phyloP scores from a whole-genome alignment of 2,113 vertebrate species.

The Bubo bubo region DNA sequence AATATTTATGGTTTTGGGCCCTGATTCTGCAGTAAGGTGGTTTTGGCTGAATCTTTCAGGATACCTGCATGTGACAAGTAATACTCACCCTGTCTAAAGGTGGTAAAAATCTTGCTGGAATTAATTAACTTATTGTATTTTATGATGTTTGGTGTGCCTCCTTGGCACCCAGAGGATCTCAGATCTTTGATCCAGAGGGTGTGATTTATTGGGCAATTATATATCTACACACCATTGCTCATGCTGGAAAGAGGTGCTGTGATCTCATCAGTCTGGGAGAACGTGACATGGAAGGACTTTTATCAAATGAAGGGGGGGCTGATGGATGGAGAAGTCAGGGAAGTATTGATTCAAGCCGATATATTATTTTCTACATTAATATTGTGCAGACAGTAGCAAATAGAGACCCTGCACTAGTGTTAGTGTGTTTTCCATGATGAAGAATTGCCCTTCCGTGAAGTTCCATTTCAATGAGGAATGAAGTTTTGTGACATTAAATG shows the following conservation, averaged over 20 bases:
- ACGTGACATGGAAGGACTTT: conserved; percentile 36
- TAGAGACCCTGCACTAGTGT: neutral
- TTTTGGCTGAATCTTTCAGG: neutral
- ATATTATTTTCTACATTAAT: conserved; percentile 60
- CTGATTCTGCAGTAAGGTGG: neutral
- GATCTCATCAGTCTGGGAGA: conserved; percentile 45
- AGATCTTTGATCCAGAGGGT: conserved; percentile 9
- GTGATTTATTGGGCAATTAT: conserved; percentile 56
- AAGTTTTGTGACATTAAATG: neutral
- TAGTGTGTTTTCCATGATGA: neutral
- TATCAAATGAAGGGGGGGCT: conserved; percentile 27
- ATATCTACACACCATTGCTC: conserved; percentile 25
- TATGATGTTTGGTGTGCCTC: conserved; percentile 6
- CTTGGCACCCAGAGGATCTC: conserved; percentile 14
- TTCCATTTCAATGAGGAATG: neutral
- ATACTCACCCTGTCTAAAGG: neutral
- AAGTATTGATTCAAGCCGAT: conserved; percentile 67
- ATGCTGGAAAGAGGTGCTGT: conserved; percentile 36
- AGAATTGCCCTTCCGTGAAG: conserved; percentile 6
- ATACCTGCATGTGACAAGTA: neutral
- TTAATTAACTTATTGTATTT: conserved; percentile 39
- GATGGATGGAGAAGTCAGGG: conserved; percentile 40
- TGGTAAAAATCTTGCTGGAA: conserved; percentile 17
- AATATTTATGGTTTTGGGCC: neutral
- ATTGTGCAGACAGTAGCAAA: conserved; percentile 41